Conservation (phyloP, 2,888 invertebrate genomes). For the Daptonema setosum region DNA sequence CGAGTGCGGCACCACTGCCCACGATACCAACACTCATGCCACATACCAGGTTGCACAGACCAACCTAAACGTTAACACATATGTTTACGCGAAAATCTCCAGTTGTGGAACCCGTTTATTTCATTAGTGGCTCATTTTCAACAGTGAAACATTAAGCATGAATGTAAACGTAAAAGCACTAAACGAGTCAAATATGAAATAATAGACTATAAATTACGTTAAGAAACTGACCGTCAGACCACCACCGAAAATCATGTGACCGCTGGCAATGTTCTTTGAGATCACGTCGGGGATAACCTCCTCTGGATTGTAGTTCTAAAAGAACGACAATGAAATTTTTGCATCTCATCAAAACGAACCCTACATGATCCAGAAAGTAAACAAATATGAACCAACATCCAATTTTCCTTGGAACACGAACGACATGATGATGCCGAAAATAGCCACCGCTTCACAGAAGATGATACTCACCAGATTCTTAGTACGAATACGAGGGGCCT, state of each 20-base stretch:
- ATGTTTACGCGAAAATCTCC: too few species aligned
- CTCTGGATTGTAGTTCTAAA: conserved; percentile 18
- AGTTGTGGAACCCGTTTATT: too few species aligned
- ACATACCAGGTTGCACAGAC: conserved; percentile 82
- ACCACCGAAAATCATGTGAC: conserved; percentile 85
- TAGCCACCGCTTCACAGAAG: conserved; percentile 98
- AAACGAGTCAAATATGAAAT: too few species aligned
- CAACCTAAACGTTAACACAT: conserved; percentile 35
- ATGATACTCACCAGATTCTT: conserved; percentile 98
- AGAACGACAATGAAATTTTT: too few species aligned
- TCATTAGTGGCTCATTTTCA: too few species aligned
- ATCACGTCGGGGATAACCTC: conserved; percentile 10
- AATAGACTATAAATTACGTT: too few species aligned
- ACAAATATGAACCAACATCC: conserved; percentile 11
- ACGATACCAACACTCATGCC: conserved; percentile 75
- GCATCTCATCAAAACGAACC: not conserved
- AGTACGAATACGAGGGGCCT: conserved; percentile 92
- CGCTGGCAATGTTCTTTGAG: conserved; percentile 31
- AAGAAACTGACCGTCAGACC: conserved; percentile 72
- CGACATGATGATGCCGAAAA: conserved; percentile 93
- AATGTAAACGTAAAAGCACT: too few species aligned
- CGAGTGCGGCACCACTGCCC: conserved; percentile 82
- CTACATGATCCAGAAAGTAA: not conserved
- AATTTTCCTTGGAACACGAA: conserved; percentile 49
- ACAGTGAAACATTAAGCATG: too few species aligned